A percentile compares a stretch with the other conserved stretches of the same genome.
Conservation (phyloP, 2,888 invertebrate species). For the Drosophila helvetica region DNA sequence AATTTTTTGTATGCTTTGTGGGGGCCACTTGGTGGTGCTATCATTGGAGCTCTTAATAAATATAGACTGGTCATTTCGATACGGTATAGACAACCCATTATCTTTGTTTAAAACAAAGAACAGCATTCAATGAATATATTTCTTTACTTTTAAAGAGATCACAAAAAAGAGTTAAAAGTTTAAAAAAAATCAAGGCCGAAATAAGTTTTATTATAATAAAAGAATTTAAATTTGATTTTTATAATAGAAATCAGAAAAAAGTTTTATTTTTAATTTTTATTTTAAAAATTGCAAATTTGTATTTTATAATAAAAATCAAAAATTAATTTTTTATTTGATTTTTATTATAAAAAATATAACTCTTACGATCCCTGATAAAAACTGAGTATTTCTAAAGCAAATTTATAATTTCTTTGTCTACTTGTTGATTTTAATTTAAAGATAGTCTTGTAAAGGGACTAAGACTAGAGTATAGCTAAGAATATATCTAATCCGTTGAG, state of each 20-base stretch:
- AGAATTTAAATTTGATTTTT: no score
- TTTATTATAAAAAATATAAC: no score
- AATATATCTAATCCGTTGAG: not conserved
- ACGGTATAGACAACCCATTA: not conserved
- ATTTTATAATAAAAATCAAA: no score
- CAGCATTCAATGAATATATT: not conserved
- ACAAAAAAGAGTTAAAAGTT: no score
- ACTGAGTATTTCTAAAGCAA: not conserved
- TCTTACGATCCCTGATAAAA: no score
- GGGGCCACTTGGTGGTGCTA: no score
- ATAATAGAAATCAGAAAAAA: no score
- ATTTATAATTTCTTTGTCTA: not conserved
- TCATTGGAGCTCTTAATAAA: not conserved
- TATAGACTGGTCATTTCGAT: not conserved
- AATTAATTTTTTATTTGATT: no score
- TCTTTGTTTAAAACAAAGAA: not conserved
- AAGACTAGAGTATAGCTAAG: not conserved
- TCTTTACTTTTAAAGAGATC: not conserved
- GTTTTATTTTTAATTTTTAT: no score
- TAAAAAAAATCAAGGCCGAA: no score
- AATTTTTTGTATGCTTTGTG: not conserved
- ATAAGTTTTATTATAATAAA: no score
- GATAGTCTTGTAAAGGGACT: not conserved
- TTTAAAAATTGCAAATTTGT: no score
- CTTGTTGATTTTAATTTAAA: not conserved